Evolutionary conservation across 2,888 invertebrate species (phyloP), one percentile per base, ranked within the genome.

Genomic region (Rhagophthalmus giganteus): DNA sequence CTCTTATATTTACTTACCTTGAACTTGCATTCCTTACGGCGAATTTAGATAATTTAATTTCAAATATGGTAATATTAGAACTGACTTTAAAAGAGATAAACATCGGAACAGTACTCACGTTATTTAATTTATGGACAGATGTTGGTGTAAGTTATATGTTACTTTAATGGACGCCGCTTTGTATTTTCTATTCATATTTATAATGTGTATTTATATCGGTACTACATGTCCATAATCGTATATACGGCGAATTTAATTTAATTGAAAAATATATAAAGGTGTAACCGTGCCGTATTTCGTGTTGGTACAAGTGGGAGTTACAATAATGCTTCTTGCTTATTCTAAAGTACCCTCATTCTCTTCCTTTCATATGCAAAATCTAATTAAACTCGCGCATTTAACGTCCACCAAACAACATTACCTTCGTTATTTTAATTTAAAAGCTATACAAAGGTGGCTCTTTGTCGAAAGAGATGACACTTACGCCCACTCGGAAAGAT

Each of bases 101-200:
- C 38, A 48, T 49, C 54, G 32, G 34, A 49, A 30, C 28, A 20
- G 15, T 24, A 45, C 41, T 44, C 42, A 30, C 34, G 40, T 27
- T 34, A 45, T 39, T 35, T 50, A 50, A 54, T 54, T 50, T 54
- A 54, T 45, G 46, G 40, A 38, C 40, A 50, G 33, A 31, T 54
- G 54, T 50, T 39, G 49, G 54, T 49, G 44, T 54, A 49, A 54
- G 40, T 49, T 49, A 54, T 39, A 34, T 30, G 25, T 40, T 28
- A 37, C 45, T 54, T 54, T 54, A 54, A 41, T 54, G 41, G 37
- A 35, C 27, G 49, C 54, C 54, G 54, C 49, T 46, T 35, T 32
- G 38, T 37, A 54, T 50, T 54, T 54, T 50, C 33, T 50, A 50
- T 54, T 54, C 50, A 50, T 54, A 54, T 50, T 50, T 54, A 54